Evolutionary conservation across 2,113 vertebrate species (phyloP).

Genomic region (Engystomops pustulosus): DNA sequence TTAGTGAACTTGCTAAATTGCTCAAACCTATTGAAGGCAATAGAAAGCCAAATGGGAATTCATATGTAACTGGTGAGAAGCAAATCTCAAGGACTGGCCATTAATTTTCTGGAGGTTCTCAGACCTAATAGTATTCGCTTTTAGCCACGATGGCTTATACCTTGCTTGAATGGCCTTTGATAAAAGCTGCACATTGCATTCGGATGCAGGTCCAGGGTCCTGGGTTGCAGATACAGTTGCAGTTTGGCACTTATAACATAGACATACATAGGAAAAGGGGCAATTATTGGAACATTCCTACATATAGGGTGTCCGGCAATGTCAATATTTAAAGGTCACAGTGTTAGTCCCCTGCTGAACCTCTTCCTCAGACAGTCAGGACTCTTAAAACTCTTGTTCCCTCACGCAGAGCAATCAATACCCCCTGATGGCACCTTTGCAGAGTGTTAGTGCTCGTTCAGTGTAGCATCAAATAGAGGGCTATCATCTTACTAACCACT

Average conservation of each 20-base stretch:
- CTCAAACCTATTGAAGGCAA: conserved; percentile 74
- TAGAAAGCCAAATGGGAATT: conserved; percentile 70
- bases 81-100: conserved; percentile 60
- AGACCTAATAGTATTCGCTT: conserved; percentile 1
- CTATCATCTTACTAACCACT: conserved; percentile 43
- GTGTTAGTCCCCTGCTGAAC: conserved; percentile 34
- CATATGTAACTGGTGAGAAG: conserved; percentile 72
- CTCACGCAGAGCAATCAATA: conserved; percentile 24
- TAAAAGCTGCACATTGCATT: background rate
- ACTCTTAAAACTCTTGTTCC: background rate
- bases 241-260: background rate
- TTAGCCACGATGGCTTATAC: background rate
- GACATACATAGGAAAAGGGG: no score
- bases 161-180: background rate
- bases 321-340: conserved; percentile 20
- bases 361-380: background rate
- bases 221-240: background rate
- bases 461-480: conserved; percentile 26
- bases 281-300: background rate
- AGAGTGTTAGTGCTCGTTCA: conserved; percentile 18
- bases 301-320: background rate
- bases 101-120: conserved; percentile 39
- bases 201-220: background rate
- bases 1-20: conserved; percentile 84
- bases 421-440: conserved; percentile 46